Percentiles rank a stretch among this genome's conserved stretches.
phyloP scores from a whole-genome alignment of 2,888 invertebrate species.

The Chromoteleia sp. region DNA sequence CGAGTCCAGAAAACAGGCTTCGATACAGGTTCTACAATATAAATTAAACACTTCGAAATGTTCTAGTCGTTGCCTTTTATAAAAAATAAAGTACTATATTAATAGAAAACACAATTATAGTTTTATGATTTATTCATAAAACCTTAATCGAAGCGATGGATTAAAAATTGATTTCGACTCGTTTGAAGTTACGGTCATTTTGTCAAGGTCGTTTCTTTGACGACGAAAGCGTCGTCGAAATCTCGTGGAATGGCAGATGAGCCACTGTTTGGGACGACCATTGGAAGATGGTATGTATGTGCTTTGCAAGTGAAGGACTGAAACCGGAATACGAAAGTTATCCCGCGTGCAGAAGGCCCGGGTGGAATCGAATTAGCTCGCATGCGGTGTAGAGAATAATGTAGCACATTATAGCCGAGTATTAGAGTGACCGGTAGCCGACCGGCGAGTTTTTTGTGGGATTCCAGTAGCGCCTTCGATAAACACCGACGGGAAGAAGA shows the following conservation, averaged over 20 bases:
- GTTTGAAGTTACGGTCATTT: conserved; percentile 31
- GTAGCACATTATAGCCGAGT: conserved; percentile 80
- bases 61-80: too few species aligned
- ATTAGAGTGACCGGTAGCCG: conserved; percentile 82
- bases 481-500: conserved; percentile 77
- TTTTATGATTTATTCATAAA: too few species aligned
- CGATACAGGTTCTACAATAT: too few species aligned
- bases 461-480: conserved; percentile 83
- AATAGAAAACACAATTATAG: too few species aligned
- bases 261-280: conserved; percentile 44
- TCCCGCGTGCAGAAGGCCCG: conserved; percentile 63
- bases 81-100: too few species aligned
- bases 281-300: conserved; percentile 51
- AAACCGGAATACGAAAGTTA: conserved; percentile 70
- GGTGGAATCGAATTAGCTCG: conserved; percentile 72
- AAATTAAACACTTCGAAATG: too few species aligned
- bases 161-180: conserved; percentile 13
- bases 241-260: conserved; percentile 54
- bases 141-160: neutral
- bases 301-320: conserved; percentile 66
- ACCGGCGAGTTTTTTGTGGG: conserved; percentile 82
- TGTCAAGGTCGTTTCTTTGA: conserved; percentile 56
- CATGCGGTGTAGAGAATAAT: conserved; percentile 78
- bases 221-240: conserved; percentile 46
- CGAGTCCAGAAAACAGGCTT: too few species aligned